Conservation (phyloP, 2,113 vertebrate genomes). For the Mesocricetus auratus region DNA sequence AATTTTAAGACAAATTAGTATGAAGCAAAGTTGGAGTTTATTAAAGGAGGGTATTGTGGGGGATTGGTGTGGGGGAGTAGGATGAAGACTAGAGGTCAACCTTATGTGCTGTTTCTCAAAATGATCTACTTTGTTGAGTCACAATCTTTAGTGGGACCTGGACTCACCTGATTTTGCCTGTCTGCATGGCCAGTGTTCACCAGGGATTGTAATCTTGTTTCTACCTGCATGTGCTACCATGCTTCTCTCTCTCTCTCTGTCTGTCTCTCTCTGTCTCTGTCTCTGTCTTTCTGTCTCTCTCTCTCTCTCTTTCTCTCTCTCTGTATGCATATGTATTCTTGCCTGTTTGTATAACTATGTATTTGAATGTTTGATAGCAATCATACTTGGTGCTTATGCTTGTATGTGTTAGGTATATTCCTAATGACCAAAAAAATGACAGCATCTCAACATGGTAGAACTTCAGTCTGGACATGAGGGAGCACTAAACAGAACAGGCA, state of each 20-base stretch:
- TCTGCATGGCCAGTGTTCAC: background rate
- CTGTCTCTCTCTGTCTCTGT: too few species aligned
- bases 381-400: background rate
- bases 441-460: background rate
- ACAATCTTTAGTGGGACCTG: background rate
- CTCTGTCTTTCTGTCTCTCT: too few species aligned
- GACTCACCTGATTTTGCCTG: background rate
- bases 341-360: too few species aligned
- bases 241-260: too few species aligned
- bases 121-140: background rate
- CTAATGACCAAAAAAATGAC: background rate
- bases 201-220: background rate
- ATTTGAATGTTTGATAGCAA: background rate
- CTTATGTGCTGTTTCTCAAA: background rate
- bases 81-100: background rate
- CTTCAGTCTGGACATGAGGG: background rate
- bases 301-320: too few species aligned
- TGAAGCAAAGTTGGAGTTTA: background rate
- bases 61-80: background rate
- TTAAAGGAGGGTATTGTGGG: background rate
- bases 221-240: background rate
- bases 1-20: background rate
- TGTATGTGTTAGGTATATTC: background rate
- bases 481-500: background rate
- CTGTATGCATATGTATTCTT: too few species aligned